These are phyloP conservation scores for Trochalopteron elliotii DNA, from an alignment of 2,113 vertebrate genomes.

Conservation along the genomic window DNA sequence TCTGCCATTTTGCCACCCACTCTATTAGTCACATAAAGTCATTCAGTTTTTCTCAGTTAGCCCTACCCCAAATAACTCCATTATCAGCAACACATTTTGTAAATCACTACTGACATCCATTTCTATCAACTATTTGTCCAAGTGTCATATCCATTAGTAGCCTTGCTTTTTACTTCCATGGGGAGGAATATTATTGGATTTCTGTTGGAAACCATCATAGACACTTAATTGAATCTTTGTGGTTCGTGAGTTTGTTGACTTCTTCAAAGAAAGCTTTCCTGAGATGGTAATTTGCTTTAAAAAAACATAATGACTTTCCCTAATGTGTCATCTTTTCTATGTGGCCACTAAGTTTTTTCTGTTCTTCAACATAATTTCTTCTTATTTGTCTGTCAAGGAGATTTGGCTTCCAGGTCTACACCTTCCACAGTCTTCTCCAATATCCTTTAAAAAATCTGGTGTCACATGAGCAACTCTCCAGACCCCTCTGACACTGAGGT, in stretches of 20 bases:
- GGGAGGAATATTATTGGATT: neutral
- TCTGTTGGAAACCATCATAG: neutral
- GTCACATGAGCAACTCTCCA: neutral
- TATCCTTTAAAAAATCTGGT: neutral
- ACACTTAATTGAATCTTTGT: neutral
- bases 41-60: neutral
- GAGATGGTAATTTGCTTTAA: neutral
- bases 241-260: neutral
- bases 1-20: neutral
- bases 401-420: neutral
- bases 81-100: neutral
- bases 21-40: neutral
- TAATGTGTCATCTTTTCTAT: neutral
- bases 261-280: neutral
- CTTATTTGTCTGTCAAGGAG: neutral
- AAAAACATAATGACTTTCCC: neutral
- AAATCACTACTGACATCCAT: neutral
- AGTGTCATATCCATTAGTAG: neutral
- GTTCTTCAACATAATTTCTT: neutral
- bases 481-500: rapidly evolving
- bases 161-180: neutral
- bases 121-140: neutral
- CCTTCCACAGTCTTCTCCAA: neutral
- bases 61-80: neutral
- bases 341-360: neutral